phyloP scores from a whole-genome alignment of 2,113 vertebrate species.

The Osmerus mordax region DNA sequence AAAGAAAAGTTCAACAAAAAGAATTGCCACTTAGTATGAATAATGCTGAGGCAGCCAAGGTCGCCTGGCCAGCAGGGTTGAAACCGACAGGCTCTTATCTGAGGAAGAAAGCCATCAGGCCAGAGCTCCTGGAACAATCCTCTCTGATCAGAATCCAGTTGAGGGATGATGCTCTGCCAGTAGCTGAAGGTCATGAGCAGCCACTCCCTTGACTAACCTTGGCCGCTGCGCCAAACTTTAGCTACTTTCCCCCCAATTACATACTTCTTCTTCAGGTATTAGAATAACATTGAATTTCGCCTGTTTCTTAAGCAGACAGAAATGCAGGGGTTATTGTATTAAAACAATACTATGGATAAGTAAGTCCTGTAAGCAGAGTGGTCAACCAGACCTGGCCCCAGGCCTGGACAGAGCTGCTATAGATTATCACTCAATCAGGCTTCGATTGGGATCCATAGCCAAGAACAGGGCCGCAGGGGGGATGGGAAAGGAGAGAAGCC shows the following conservation, averaged over 20 bases:
- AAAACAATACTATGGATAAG: constrained; percentile 13
- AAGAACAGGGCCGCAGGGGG: constrained; percentile 34
- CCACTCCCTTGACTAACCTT: constrained; percentile 36
- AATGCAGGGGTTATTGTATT: not conserved
- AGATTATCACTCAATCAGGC: constrained; percentile 76
- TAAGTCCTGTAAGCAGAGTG: constrained; percentile 25
- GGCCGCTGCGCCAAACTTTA: not conserved
- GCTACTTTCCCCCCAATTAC: not conserved
- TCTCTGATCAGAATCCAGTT: constrained; percentile 61
- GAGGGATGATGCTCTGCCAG: constrained; percentile 52
- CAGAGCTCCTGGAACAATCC: constrained; percentile 47
- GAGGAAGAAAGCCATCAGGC: constrained; percentile 44
- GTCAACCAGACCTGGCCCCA: constrained; percentile 12
- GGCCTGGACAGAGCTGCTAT: constrained; percentile 55
- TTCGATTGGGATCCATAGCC: constrained; percentile 59
- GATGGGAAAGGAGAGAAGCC: constrained; percentile 15
- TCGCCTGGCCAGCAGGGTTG: constrained; percentile 63
- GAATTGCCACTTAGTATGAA: constrained; percentile 66
- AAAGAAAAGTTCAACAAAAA: constrained; percentile 42
- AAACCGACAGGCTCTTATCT: constrained; percentile 62
- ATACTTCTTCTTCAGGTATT: not conserved
- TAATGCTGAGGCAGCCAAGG: constrained; percentile 66
- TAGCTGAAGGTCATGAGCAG: constrained; percentile 43
- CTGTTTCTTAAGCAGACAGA: too few species aligned
- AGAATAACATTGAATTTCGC: too few species aligned